Evolutionary conservation across 2,797 vertebrate species (phyloP).

Genomic region (Knipowitschia caucasica): DNA sequence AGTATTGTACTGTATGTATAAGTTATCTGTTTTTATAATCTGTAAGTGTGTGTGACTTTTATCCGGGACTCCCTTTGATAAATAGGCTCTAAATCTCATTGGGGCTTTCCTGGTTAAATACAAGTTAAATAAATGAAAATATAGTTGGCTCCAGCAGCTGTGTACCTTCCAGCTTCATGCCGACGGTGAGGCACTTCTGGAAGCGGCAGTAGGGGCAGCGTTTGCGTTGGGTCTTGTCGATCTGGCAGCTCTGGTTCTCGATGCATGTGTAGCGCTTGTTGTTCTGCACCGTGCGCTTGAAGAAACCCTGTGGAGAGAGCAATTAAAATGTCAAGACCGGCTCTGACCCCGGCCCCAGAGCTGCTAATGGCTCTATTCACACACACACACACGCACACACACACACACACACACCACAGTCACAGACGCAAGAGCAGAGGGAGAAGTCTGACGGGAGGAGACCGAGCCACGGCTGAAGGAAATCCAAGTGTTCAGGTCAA

Average conservation of each 20-base stretch:
- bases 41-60: too few relatives aligned
- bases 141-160: too few relatives aligned
- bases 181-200: constrained; percentile 97
- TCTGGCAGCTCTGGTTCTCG: constrained; percentile 99
- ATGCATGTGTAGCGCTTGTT: constrained; percentile 99
- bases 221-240: constrained; percentile 99
- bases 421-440: constrained; percentile 20
- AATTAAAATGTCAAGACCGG: constrained; percentile 77
- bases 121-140: constrained; percentile 18
- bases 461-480: background rate
- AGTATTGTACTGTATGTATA: too few relatives aligned
- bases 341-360: constrained; percentile 67
- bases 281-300: constrained; percentile 99
- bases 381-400: constrained; percentile 46
- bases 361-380: constrained; percentile 76
- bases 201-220: constrained; percentile 98
- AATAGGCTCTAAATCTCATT: too few relatives aligned
- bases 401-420: constrained; percentile 36
- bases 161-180: constrained; percentile 99
- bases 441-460: constrained; percentile 27
- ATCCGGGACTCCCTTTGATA: too few relatives aligned
- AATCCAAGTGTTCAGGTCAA: too few relatives aligned
- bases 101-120: too few relatives aligned
- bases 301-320: constrained; percentile 89
- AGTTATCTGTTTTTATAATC: too few relatives aligned